These are phyloP conservation scores for Drosophila repletoides DNA, from an alignment of 1,140 invertebrate genomes.

Conservation along the genomic window DNA sequence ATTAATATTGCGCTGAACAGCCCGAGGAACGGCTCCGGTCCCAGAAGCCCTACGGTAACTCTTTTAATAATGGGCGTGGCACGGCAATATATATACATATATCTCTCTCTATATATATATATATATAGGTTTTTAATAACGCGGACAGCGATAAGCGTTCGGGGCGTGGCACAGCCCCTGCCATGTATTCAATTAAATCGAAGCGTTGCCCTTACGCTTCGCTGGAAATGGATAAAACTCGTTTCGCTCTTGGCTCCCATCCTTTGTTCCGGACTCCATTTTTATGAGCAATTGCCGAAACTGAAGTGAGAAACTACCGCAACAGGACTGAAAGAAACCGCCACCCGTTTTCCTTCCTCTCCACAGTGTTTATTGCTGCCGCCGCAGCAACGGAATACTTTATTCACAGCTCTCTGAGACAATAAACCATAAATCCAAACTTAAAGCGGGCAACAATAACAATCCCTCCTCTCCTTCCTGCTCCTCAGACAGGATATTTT, in stretches of 20 bases:
- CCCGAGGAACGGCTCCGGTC: background rate
- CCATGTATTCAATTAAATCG: slow-evolving; percentile 11
- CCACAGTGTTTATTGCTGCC: slow-evolving; percentile 18
- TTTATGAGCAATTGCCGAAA: slow-evolving; percentile 21
- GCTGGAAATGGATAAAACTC: slow-evolving; percentile 5
- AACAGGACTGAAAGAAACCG: slow-evolving; percentile 6
- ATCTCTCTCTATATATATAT: too few relatives aligned
- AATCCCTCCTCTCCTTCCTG: background rate
- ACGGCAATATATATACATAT: slow-evolving; percentile 1
- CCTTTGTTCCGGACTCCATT: background rate
- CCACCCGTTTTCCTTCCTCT: background rate
- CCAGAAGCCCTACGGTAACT: background rate
- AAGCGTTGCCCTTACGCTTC: slow-evolving; percentile 13
- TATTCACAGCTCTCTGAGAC: too few relatives aligned
- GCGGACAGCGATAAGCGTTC: background rate
- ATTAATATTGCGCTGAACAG: slow-evolving; percentile 47
- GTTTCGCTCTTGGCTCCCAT: background rate
- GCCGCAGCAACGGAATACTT: slow-evolving; percentile 48
- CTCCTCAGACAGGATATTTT: too few relatives aligned
- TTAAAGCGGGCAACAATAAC: background rate
- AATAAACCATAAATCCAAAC: slow-evolving; percentile 50
- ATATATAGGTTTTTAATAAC: slow-evolving; percentile 23
- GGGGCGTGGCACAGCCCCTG: background rate
- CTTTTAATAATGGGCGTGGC: background rate
- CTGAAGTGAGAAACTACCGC: slow-evolving; percentile 11